Base-by-base conservation (phyloP, 1,140 invertebrate species). In the Laupala kohalensis region DNA sequence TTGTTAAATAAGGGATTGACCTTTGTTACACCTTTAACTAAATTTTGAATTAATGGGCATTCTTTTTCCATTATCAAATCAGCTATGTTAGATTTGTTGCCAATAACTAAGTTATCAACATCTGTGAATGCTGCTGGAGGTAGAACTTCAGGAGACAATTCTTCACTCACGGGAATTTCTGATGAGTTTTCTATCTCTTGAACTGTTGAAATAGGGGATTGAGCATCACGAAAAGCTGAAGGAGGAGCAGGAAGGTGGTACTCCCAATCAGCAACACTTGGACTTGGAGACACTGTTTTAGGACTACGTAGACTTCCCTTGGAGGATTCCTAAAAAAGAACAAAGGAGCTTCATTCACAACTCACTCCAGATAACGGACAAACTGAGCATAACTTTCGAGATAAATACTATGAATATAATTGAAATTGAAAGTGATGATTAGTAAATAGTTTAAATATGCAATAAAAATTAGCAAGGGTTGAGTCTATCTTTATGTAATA, bases 241-340 rank as follows among this genome's bases (percentile, higher is more conserved):
- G 87, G 87, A 4, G 87, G 87, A 2, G 85, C 84, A 12, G 87
- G 87, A n/a, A 88, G 78, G 74, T 85, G 83, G 74, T 87, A 87
- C 53, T 88, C 83, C 86, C 86, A 88, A 65, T 86, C 84, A 13
- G 74, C 69, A 19, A 26, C 4, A 53, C 37, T 53, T 9, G 19
- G 1, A 19, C 37, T 53, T 13, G 37, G 37, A 13, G 37, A 53
- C 37, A 13, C 37, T 53, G 37, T 53, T 53, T 53, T 53, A 19
- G 37, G 37, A 19, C 37, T 53, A 53, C 9, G 37, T 19, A 53
- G 19, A 19, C 19, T 53, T 53, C 9, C 37, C 9, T 2, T 19
- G 19, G 37, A 53, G 19, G 37, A 53, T 13, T 13, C 37, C 37
- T 53, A 19, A 53, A 53, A 53, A 53, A 53, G 37, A 53, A 53